These are phyloP conservation scores for Caretta caretta DNA, from an alignment of 2,113 vertebrate species.

Conservation along the genomic window DNA sequence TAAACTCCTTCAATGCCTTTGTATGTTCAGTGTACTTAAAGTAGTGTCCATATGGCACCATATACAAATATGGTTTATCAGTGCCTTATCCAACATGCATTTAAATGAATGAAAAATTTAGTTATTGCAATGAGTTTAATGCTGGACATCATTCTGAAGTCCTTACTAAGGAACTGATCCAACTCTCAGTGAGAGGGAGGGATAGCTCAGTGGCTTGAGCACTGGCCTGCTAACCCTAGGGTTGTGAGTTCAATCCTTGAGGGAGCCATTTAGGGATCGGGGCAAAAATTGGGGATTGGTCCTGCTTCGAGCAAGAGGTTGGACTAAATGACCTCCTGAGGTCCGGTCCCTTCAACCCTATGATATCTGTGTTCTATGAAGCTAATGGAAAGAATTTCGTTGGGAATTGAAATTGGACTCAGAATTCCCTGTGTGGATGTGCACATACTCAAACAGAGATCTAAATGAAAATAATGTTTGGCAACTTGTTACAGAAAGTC, in stretches of 20 bases:
- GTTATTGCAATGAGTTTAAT: conserved; percentile 44
- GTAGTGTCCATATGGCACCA: conserved; percentile 1
- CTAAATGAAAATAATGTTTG: conserved; percentile 74
- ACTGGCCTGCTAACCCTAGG: too few species aligned
- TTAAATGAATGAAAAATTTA: conserved; percentile 48
- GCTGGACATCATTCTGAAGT: conserved; percentile 25
- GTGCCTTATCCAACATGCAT: conserved; percentile 24
- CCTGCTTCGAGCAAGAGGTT: too few species aligned
- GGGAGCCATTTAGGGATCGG: too few species aligned
- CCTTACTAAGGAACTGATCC: conserved; percentile 50
- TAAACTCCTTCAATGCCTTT: not conserved
- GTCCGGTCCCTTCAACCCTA: too few species aligned
- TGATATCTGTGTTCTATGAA: not conserved
- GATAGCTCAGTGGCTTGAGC: too few species aligned
- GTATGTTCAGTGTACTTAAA: not conserved
- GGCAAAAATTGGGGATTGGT: too few species aligned
- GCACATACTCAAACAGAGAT: conserved; percentile 47
- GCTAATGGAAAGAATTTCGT: conserved; percentile 39
- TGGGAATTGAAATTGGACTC: conserved; percentile 62
- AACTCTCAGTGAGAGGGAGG: not conserved
- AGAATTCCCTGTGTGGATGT: conserved; percentile 53
- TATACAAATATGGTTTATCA: not conserved
- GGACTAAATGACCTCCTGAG: too few species aligned
- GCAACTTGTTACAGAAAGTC: conserved; percentile 57
- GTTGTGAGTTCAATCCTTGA: too few species aligned